A percentile compares a stretch with the other conserved stretches of the same genome.
Conservation (phyloP, 1,140 invertebrate species). For the Hetaerina americana region DNA sequence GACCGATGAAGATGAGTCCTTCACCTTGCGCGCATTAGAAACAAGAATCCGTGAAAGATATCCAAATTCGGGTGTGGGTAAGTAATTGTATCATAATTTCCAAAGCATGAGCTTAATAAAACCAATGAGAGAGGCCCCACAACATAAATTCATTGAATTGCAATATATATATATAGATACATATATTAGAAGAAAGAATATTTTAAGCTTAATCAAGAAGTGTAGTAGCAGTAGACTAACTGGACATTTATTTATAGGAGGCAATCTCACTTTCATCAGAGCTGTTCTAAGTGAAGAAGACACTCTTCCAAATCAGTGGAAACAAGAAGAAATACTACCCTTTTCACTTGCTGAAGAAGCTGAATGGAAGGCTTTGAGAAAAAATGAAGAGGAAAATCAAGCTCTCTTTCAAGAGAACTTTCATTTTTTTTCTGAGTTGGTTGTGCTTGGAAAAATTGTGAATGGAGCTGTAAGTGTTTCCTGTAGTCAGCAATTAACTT, state of each 20-base stretch:
- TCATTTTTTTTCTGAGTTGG: background rate
- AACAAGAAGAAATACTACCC: background rate
- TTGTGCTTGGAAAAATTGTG: background rate
- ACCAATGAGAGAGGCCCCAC: too few relatives aligned
- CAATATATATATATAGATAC: too few relatives aligned
- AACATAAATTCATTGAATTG: too few relatives aligned
- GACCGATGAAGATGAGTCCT: conserved; percentile 48
- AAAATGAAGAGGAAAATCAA: background rate
- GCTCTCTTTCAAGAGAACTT: background rate
- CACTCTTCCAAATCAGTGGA: background rate
- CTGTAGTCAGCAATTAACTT: too few relatives aligned
- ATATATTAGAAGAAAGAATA: too few relatives aligned
- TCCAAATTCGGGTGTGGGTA: conserved; percentile 26
- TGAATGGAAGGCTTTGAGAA: background rate
- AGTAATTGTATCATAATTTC: too few relatives aligned
- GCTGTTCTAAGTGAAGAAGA: background rate
- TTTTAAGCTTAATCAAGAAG: too few relatives aligned
- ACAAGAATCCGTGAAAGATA: conserved; percentile 40
- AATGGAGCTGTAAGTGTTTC: conserved; percentile 46
- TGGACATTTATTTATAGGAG: background rate
- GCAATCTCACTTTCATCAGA: background rate
- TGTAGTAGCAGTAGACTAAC: too few relatives aligned
- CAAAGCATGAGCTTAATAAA: too few relatives aligned
- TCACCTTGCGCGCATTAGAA: conserved; percentile 42
- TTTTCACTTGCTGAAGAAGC: background rate